phyloP scores from a whole-genome alignment of 1,140 invertebrate genomes.

The Zaprionus kolodkinae region DNA sequence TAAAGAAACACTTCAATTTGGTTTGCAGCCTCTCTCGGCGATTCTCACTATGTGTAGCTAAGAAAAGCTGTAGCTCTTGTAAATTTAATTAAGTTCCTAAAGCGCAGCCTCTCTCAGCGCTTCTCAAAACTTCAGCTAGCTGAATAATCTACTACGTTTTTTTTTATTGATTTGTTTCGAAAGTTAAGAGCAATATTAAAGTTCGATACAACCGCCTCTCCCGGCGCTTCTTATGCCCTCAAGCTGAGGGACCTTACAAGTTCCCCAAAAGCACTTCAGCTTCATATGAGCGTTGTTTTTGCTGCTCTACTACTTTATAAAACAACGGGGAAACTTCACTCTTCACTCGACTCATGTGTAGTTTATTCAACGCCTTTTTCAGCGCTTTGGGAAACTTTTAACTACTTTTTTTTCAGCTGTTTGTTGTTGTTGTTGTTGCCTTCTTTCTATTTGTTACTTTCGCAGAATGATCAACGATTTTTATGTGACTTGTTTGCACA shows the following conservation, averaged over 20 bases:
- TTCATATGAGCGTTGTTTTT: not conserved
- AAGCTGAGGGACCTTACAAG: slow-evolving; percentile 4
- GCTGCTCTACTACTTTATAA: slow-evolving; percentile 1
- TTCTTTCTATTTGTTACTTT: slow-evolving; percentile 27
- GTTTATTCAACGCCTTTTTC: slow-evolving; percentile 30
- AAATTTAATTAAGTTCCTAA: too few species aligned
- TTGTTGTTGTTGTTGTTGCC: not conserved
- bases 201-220: not conserved
- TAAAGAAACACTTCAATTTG: too few species aligned
- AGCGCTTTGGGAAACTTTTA: slow-evolving; percentile 38
- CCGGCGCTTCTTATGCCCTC: slow-evolving; percentile 8
- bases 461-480: slow-evolving; percentile 48
- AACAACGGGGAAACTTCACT: not conserved
- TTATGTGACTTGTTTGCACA: slow-evolving; percentile 50
- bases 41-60: too few species aligned
- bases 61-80: too few species aligned
- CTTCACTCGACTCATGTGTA: slow-evolving; percentile 26
- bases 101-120: not conserved
- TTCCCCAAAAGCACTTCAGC: slow-evolving; percentile 17
- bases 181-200: slow-evolving; percentile 4
- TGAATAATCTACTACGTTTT: not conserved
- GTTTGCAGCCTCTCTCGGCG: not conserved
- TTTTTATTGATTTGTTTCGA: not conserved
- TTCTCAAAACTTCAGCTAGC: not conserved
- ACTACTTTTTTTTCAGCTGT: slow-evolving; percentile 17